A percentile compares a stretch with the other conserved stretches of the same genome.
phyloP scores from a whole-genome alignment of 2,797 vertebrate species.

The Falco novaeseelandiae region DNA sequence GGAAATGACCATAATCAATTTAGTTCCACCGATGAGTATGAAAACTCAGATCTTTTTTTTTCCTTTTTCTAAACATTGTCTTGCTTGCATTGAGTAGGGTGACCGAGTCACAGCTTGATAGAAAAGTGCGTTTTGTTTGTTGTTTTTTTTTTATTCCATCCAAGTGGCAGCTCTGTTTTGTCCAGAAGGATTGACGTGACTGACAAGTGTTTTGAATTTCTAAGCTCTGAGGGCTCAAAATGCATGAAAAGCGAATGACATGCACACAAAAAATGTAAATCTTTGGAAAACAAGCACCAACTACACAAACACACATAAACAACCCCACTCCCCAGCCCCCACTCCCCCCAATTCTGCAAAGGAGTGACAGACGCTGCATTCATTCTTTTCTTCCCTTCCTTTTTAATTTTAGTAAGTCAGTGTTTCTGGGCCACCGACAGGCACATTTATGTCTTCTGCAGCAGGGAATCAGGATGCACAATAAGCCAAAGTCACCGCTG shows the following conservation, averaged over 20 bases:
- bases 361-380: conserved; percentile 37
- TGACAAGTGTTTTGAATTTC: conserved; percentile 64
- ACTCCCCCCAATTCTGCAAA: background rate
- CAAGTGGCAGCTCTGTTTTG: conserved; percentile 30
- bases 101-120: conserved; percentile 5
- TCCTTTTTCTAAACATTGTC: conserved; percentile 42
- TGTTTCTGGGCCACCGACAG: conserved; percentile 59
- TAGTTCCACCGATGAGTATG: conserved; percentile 74
- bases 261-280: conserved; percentile 60
- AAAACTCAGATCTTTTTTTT: conserved; percentile 66
- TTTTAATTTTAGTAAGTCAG: conserved; percentile 2
- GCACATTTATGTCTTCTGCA: conserved; percentile 12
- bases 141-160: background rate
- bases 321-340: background rate
- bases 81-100: background rate
- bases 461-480: background rate
- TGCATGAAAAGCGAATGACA: conserved; percentile 43
- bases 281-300: conserved; percentile 36
- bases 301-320: background rate
- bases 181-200: conserved; percentile 14
- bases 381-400: background rate
- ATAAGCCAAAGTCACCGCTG: background rate
- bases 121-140: conserved; percentile 56
- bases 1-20: conserved; percentile 78
- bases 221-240: conserved; percentile 14